Base-by-base conservation (phyloP, 2,888 invertebrate genomes). In the Pyrocoelia pectoralis region DNA sequence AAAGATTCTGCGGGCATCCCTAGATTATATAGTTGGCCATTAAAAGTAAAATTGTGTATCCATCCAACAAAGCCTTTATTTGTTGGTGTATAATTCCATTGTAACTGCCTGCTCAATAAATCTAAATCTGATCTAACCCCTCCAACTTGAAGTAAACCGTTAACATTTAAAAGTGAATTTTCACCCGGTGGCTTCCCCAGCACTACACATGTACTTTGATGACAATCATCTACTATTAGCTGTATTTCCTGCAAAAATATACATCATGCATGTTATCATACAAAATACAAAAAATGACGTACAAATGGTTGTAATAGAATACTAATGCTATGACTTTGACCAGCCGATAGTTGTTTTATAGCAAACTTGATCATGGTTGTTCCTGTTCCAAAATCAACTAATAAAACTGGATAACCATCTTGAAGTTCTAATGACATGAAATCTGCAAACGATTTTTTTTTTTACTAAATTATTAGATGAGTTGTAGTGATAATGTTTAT, bases 341-440 rank as follows among this genome's bases (percentile, higher is more conserved):
- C 95, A 73, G 96, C 94, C 49, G 90, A 89, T 18, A 97, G 83
- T 72, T 88, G 87, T 14, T 90, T 89, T 17, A 89, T 86, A 59
- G 86, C 85, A 77, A 91, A 86, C 76, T 88, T 88, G 33, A 91
- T 83, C 68, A 87, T 86, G 0, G 88, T 86, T 1, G 93, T 90
- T 0, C 95, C 95, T 0, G 91, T 87, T 0, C 98, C 98, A 76
- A 95, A 94, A 83, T 97, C 93, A 3, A 97, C 88, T 19, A 91
- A 86, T 6, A 98, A 83, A 0, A 92, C 87, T 0, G 93, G 93
- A 77, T 85, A 90, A n/a, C 97, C 97, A 38, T 91, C 87, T 5
- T 87, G 84, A 48, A 98, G 82, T 78, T 97, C 95, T 67, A 98
- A 81, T 0, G 96, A 89, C 83, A 98, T 89, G 81, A 96, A 98